A percentile compares a stretch with the other conserved stretches of the same genome.
phyloP scores from a whole-genome alignment of 2,797 vertebrate genomes.

The Hafferia zeledoni region DNA sequence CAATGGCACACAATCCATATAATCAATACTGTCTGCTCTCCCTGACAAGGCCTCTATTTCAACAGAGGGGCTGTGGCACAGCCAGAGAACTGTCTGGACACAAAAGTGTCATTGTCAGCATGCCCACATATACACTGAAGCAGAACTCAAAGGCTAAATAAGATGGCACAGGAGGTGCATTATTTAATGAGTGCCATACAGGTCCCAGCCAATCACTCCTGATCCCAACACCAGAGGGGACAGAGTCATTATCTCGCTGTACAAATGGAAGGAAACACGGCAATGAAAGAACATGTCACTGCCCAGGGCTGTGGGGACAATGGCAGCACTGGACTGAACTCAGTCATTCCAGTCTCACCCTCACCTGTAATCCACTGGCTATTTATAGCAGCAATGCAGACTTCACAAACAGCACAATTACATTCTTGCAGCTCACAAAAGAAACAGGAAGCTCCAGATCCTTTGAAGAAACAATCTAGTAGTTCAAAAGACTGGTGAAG shows the following conservation, averaged over 20 bases:
- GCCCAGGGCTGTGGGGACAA: neutral
- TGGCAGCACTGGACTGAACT: neutral
- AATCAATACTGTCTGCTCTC: neutral
- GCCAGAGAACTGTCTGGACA: neutral
- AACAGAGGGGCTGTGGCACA: neutral
- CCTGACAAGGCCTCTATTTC: neutral
- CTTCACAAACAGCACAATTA: neutral
- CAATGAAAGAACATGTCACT: neutral
- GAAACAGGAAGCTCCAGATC: neutral
- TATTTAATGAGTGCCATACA: neutral
- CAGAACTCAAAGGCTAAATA: neutral
- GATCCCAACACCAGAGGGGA: neutral
- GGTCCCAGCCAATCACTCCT: neutral
- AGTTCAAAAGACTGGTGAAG: neutral
- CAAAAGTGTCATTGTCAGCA: neutral
- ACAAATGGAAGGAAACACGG: neutral
- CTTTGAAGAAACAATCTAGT: neutral
- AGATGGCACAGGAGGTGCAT: neutral
- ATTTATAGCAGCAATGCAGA: neutral
- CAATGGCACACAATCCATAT: conserved; percentile 7
- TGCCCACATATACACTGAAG: neutral
- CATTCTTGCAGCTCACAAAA: neutral
- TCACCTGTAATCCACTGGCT: conserved; percentile 19
- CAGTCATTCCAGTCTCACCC: neutral
- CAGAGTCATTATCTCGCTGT: neutral